Conservation (phyloP, 2,113 vertebrate species). For the Hippocampus mohnikei region DNA sequence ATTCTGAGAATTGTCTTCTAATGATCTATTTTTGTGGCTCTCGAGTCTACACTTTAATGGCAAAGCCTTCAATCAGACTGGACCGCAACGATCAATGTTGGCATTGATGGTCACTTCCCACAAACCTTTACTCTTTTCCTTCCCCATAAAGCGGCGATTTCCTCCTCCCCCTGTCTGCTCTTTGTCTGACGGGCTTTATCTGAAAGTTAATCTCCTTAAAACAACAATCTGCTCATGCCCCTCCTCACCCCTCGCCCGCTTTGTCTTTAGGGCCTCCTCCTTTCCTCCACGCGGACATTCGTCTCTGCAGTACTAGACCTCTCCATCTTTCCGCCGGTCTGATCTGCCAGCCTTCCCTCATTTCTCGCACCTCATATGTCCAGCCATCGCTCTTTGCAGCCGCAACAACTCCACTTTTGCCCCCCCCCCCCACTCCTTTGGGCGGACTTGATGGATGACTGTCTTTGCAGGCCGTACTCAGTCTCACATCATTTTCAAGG, state of each 20-base stretch:
- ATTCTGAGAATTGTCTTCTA: constrained; percentile 19
- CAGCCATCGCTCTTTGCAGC: constrained; percentile 49
- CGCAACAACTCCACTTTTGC: constrained; percentile 41
- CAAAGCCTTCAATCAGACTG: constrained; percentile 52
- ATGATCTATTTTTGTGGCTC: constrained; percentile 42
- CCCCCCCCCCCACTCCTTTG: neutral
- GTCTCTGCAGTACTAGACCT: constrained; percentile 46
- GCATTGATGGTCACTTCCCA: constrained; percentile 30
- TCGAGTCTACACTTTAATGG: constrained; percentile 28
- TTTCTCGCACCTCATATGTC: constrained; percentile 47
- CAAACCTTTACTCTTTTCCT: constrained; percentile 10
- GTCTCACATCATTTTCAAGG: constrained; percentile 40
- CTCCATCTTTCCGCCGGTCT: constrained; percentile 53
- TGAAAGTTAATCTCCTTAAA: constrained; percentile 52
- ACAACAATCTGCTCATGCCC: constrained; percentile 30
- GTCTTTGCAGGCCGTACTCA: constrained; percentile 7
- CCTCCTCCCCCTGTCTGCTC: constrained; percentile 15
- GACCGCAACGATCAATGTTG: constrained; percentile 39
- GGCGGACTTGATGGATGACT: constrained; percentile 32
- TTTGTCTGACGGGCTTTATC: constrained; percentile 38
- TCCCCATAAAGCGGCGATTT: constrained; percentile 33
- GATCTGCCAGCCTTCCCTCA: constrained; percentile 26
- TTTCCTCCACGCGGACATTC: constrained; percentile 31
- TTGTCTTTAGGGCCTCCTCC: constrained; percentile 32
- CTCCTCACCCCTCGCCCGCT: constrained; percentile 18